A percentile compares a stretch with the other conserved stretches of the same genome.
Evolutionary conservation across 2,797 vertebrate species (phyloP).

Genomic region (Periophthalmus magnuspinnatus): DNA sequence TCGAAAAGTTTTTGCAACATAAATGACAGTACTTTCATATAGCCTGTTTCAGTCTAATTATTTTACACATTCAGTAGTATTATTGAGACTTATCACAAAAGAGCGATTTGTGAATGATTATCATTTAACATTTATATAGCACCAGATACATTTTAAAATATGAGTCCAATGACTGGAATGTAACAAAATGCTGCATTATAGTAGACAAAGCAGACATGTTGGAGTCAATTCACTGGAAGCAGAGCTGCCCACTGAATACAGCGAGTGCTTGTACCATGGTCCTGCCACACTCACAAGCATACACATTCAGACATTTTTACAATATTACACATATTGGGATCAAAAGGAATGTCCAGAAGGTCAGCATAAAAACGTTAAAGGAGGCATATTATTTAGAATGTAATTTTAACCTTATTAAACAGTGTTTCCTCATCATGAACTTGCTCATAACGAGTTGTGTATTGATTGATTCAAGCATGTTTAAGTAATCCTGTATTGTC

Average conservation of each 20-base stretch:
- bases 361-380: slow-evolving; percentile 1
- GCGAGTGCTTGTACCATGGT: slow-evolving; percentile 56
- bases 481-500: too few relatives aligned
- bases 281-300: slow-evolving; percentile 50
- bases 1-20: slow-evolving; percentile 58
- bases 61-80: slow-evolving; percentile 75
- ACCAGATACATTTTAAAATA: slow-evolving; percentile 5
- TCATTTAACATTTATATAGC: slow-evolving; percentile 13
- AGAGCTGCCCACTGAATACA: slow-evolving; percentile 53
- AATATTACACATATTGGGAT: slow-evolving; percentile 24
- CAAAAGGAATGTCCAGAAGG: slow-evolving; percentile 26
- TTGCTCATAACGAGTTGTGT: too few relatives aligned
- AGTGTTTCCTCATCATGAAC: too few relatives aligned
- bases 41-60: slow-evolving; percentile 42
- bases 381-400: neutral
- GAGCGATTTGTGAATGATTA: slow-evolving; percentile 34
- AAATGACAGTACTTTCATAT: slow-evolving; percentile 49
- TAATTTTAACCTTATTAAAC: too few relatives aligned
- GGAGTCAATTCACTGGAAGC: slow-evolving; percentile 34
- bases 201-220: slow-evolving; percentile 2
- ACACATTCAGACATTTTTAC: slow-evolving; percentile 15
- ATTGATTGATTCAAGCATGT: too few relatives aligned
- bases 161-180: neutral
- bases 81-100: slow-evolving; percentile 46
- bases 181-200: neutral